Conservation (phyloP, 2,113 vertebrate genomes). For the Psammodynastes pulverulentus region DNA sequence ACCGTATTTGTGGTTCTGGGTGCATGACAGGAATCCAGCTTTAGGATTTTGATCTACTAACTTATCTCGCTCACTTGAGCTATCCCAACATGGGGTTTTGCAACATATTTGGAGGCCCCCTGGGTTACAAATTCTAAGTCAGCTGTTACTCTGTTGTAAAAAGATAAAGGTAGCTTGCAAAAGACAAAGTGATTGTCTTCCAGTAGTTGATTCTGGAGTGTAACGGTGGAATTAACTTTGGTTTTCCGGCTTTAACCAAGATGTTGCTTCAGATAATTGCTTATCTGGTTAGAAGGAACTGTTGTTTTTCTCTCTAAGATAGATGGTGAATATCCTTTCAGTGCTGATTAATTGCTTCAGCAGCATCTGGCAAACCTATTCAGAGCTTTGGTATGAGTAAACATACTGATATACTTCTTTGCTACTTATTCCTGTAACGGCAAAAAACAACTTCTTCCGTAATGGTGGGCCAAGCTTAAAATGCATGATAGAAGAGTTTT, state of each 20-base stretch:
- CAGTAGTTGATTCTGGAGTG: not conserved
- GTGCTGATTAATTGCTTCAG: slow-evolving; percentile 21
- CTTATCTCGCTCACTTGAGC: not conserved
- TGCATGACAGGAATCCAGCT: not conserved
- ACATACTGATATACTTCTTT: not conserved
- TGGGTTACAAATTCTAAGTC: not conserved
- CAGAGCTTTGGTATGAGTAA: fast-evolving
- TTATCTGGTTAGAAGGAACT: not conserved
- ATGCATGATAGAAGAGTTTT: not conserved
- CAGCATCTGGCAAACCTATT: not conserved
- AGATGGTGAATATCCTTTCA: not conserved
- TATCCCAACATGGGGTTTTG: not conserved
- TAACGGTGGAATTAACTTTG: not conserved
- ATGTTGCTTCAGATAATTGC: not conserved
- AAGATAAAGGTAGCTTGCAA: not conserved
- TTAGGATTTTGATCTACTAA: not conserved
- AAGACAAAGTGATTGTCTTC: not conserved
- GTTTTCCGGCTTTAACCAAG: not conserved
- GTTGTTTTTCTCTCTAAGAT: not conserved
- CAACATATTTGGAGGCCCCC: not conserved
- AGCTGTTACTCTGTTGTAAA: not conserved
- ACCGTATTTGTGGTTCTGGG: not conserved
- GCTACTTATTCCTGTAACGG: not conserved
- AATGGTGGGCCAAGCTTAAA: not conserved
- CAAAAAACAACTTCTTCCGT: not conserved